Percentiles rank a stretch among this genome's conserved stretches.
phyloP scores from a whole-genome alignment of 2,113 vertebrate genomes.

The Podiceps cristatus region DNA sequence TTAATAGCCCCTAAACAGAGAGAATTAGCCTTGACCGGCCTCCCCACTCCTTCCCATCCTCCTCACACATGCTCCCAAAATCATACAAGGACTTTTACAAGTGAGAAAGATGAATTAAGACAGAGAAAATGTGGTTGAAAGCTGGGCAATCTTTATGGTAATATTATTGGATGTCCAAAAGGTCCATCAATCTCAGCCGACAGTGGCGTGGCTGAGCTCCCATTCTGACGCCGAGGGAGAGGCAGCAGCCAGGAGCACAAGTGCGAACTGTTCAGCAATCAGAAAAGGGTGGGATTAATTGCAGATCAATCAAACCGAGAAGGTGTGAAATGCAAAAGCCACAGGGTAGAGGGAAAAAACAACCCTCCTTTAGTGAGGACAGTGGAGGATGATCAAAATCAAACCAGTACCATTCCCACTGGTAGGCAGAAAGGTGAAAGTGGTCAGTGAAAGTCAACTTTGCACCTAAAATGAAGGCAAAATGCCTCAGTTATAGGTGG shows the following conservation, averaged over 20 bases:
- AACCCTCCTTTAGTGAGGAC: background rate
- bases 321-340: background rate
- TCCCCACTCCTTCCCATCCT: background rate
- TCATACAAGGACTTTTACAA: background rate
- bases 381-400: background rate
- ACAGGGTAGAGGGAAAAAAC: no score
- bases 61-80: background rate
- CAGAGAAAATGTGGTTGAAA: background rate
- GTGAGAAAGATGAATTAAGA: slow-evolving; percentile 24
- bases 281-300: background rate
- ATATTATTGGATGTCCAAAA: background rate
- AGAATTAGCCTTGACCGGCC: slow-evolving; percentile 16
- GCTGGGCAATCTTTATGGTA: background rate
- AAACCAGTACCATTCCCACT: background rate
- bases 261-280: background rate
- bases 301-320: background rate
- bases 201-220: fast-evolving
- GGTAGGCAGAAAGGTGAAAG: background rate
- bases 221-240: background rate
- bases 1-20: slow-evolving; percentile 19
- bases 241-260: background rate
- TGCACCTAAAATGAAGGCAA: background rate
- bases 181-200: background rate
- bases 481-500: fast-evolving
- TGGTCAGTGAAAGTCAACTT: background rate